Percentiles rank a stretch among this genome's conserved stretches.
These are phyloP conservation scores for Tupaia chinensis DNA, from an alignment of 2,113 vertebrate species.

Conservation along the genomic window DNA sequence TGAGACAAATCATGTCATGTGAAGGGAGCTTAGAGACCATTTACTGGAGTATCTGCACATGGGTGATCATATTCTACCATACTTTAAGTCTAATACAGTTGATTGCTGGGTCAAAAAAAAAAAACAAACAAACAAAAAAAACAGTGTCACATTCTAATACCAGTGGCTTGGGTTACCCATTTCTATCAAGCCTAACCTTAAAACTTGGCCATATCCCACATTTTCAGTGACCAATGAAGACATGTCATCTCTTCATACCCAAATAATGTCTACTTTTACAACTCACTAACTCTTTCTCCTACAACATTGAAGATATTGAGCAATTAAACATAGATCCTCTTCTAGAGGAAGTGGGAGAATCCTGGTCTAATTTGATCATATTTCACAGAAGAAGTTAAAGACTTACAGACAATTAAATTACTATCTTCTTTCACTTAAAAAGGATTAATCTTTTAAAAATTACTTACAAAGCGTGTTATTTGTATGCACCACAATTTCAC, in stretches of 20 bases:
- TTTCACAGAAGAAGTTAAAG: neutral
- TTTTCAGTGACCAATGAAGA: neutral
- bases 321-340: neutral
- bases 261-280: neutral
- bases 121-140: neutral
- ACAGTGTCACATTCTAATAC: neutral
- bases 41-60: neutral
- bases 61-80: neutral
- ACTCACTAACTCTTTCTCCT: neutral
- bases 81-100: neutral
- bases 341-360: neutral
- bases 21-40: neutral
- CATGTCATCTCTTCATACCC: neutral
- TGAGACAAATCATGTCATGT: neutral
- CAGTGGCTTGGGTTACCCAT: neutral
- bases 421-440: neutral
- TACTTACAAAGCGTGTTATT: neutral
- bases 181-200: neutral
- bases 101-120: neutral
- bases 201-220: neutral
- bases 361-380: neutral
- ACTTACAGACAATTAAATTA: neutral
- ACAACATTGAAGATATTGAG: neutral
- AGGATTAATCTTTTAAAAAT: conserved; percentile 39
- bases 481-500: neutral